Evolutionary conservation across 1,140 invertebrate species (phyloP).

Genomic region (Macrosteles quadrilineatus): DNA sequence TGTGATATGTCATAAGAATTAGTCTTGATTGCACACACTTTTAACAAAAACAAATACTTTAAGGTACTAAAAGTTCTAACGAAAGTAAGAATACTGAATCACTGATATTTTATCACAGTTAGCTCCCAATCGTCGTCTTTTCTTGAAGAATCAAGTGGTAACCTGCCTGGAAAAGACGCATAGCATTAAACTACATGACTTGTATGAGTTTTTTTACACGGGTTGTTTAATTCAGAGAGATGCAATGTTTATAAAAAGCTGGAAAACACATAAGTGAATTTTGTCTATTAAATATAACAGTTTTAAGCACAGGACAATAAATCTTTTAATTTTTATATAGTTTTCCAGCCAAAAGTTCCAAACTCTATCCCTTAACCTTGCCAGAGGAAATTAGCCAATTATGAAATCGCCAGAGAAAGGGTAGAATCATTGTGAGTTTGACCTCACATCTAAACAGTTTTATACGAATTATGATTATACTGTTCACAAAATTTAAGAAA

Average conservation of each 20-base stretch:
- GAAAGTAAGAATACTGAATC: too few species aligned
- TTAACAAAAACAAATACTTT: too few species aligned
- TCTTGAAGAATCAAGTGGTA: conserved; percentile 73
- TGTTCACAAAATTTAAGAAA: too few species aligned
- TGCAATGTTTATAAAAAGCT: not conserved
- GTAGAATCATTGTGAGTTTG: too few species aligned
- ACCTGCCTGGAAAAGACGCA: conserved; percentile 59
- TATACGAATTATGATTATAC: too few species aligned
- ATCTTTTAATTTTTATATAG: not conserved
- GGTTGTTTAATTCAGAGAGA: not conserved
- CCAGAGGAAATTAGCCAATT: too few species aligned
- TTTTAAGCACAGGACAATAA: not conserved
- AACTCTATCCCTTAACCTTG: too few species aligned
- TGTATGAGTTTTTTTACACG: not conserved
- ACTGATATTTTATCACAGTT: conserved; percentile 12
- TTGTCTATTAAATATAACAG: not conserved
- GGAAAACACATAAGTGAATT: not conserved
- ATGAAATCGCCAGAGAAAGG: too few species aligned
- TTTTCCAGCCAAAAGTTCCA: not conserved
- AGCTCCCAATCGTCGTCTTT: conserved; percentile 48
- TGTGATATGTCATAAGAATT: too few species aligned
- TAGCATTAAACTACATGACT: conserved; percentile 15
- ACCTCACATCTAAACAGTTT: too few species aligned
- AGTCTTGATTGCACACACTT: too few species aligned
- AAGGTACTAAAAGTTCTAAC: too few species aligned